Evolutionary conservation across 2,888 invertebrate genomes (phyloP).

Genomic region (Brachyopa scutellaris): DNA sequence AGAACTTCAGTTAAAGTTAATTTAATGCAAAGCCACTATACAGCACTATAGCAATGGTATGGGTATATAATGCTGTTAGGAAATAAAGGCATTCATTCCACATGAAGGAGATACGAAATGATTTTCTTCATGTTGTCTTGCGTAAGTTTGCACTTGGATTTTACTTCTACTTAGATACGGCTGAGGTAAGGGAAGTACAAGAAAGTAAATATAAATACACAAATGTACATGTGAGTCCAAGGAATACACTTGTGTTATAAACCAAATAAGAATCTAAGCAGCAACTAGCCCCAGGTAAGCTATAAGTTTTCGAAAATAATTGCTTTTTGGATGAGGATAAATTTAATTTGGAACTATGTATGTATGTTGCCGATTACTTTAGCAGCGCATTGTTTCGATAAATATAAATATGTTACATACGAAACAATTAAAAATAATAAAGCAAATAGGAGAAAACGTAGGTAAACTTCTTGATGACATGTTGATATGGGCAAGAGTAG

Average conservation of each 20-base stretch:
- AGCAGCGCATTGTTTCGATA: no score
- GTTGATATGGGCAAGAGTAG: no score
- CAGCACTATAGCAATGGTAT: not conserved
- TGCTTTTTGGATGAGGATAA: not conserved
- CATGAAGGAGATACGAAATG: not conserved
- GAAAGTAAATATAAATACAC: not conserved
- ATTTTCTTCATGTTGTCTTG: not conserved
- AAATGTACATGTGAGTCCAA: not conserved
- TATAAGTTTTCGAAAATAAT: not conserved
- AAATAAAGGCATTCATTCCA: no score
- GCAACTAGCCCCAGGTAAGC: not conserved
- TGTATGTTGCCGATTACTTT: not conserved
- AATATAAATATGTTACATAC: no score
- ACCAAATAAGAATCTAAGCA: not conserved
- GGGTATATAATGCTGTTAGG: no score
- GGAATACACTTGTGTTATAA: not conserved
- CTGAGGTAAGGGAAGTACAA: not conserved
- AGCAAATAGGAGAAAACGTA: no score
- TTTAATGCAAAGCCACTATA: not conserved
- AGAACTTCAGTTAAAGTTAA: not conserved
- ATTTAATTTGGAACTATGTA: not conserved
- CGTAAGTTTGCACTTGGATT: not conserved
- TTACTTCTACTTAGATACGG: not conserved
- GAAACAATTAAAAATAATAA: no score
- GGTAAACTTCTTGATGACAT: no score